These are phyloP conservation scores for Balanococcus diminutus DNA, from an alignment of 2,888 invertebrate genomes.

Conservation along the genomic window DNA sequence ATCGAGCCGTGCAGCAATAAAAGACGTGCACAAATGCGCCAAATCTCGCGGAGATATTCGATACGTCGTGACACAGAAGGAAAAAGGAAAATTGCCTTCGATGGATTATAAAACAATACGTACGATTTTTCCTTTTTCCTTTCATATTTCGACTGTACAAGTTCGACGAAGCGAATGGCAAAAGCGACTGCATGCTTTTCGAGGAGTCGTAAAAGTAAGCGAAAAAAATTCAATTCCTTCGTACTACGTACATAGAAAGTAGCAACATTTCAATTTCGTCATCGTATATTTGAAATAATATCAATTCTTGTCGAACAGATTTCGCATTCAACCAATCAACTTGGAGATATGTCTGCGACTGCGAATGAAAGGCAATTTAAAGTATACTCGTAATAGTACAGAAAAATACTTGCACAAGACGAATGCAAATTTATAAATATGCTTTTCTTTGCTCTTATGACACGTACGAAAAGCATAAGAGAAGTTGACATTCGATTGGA, in stretches of 20 bases:
- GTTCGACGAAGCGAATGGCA: neutral
- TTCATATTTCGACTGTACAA: neutral
- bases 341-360: neutral
- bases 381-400: neutral
- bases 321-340: neutral
- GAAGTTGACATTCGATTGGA: too few species aligned
- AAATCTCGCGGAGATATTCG: neutral
- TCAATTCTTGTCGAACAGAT: neutral
- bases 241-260: neutral
- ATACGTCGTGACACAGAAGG: neutral
- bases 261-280: constrained; percentile 7
- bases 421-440: constrained; percentile 12
- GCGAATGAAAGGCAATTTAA: constrained; percentile 22
- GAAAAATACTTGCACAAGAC: too few species aligned
- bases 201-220: neutral
- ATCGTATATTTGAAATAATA: constrained; percentile 15
- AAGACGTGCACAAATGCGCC: neutral
- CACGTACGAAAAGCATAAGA: neutral
- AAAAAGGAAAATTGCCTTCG: neutral
- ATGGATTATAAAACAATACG: neutral
- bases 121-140: neutral
- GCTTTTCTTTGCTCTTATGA: neutral
- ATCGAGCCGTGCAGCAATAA: neutral
- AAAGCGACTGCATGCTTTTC: neutral
- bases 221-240: neutral